Conservation (phyloP, 2,888 invertebrate species). For the Eueremaeus valkanovi region DNA sequence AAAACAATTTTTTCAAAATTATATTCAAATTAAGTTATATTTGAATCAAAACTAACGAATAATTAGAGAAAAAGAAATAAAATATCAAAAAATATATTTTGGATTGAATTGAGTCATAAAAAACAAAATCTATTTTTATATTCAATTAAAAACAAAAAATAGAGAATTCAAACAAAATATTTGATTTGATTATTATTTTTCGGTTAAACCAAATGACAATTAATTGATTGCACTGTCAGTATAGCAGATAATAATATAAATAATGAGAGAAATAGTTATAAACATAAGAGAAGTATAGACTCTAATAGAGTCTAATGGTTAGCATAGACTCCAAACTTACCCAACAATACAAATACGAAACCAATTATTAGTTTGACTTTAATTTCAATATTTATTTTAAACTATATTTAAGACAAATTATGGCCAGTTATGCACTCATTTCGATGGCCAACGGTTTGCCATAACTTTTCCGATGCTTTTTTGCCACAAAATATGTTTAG, state of each 20-base stretch:
- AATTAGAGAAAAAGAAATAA: neutral
- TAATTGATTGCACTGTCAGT: no score
- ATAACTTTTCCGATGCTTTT: neutral
- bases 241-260: no score
- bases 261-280: no score
- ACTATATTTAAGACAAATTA: neutral
- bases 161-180: no score
- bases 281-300: no score
- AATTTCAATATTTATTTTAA: neutral
- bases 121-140: no score
- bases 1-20: neutral
- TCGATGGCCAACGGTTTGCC: neutral
- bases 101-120: no score
- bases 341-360: constrained; percentile 3
- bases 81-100: neutral
- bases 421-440: neutral
- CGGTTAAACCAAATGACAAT: no score
- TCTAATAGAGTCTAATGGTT: neutral
- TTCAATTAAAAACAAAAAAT: no score
- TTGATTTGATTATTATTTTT: no score
- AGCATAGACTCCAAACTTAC: neutral
- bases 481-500: neutral
- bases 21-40: neutral
- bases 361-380: no score
- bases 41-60: neutral